phyloP scores from a whole-genome alignment of 2,113 vertebrate species.

The Kryptolebias marmoratus region DNA sequence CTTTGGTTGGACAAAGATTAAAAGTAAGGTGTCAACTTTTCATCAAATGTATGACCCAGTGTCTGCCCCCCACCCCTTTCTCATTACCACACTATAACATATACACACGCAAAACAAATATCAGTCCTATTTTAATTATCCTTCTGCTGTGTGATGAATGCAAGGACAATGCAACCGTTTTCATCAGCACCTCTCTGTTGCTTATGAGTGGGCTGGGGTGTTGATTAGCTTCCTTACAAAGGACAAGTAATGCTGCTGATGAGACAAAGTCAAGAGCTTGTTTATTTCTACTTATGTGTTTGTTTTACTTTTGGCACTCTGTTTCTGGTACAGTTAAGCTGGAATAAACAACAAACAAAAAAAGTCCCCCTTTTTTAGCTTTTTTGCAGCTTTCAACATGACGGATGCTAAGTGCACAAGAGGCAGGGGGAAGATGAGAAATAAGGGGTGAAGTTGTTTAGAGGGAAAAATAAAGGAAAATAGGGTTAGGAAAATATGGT shows the following conservation, averaged over 20 bases:
- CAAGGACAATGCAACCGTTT: conserved; percentile 76
- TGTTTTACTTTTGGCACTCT: conserved; percentile 13
- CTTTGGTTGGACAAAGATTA: conserved; percentile 52
- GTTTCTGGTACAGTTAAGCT: conserved; percentile 16
- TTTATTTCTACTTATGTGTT: conserved; percentile 7
- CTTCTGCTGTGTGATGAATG: conserved; percentile 67
- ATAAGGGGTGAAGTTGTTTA: conserved; percentile 24
- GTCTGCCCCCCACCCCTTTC: conserved; percentile 2
- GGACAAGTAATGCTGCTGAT: conserved; percentile 26
- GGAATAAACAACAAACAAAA: conserved; percentile 32
- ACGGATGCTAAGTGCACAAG: conserved; percentile 65
- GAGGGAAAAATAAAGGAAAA: conserved; percentile 34
- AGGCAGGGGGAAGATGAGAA: conserved; percentile 16
- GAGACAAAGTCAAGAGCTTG: conserved; percentile 19
- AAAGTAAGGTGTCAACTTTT: conserved; percentile 70
- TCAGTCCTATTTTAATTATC: conserved; percentile 78
- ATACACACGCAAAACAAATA: conserved; percentile 50
- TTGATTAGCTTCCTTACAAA: conserved; percentile 12
- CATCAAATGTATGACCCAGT: conserved; percentile 50
- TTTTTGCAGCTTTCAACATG: conserved; percentile 67
- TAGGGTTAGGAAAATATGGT: conserved; percentile 49
- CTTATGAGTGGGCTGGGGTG: conserved; percentile 3
- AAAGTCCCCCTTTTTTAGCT: conserved; percentile 9
- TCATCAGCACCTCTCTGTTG: conserved; percentile 52
- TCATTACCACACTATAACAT: conserved; percentile 21